Evolutionary conservation across 2,888 invertebrate genomes (phyloP).

Genomic region (Lacanobia wlatinum): DNA sequence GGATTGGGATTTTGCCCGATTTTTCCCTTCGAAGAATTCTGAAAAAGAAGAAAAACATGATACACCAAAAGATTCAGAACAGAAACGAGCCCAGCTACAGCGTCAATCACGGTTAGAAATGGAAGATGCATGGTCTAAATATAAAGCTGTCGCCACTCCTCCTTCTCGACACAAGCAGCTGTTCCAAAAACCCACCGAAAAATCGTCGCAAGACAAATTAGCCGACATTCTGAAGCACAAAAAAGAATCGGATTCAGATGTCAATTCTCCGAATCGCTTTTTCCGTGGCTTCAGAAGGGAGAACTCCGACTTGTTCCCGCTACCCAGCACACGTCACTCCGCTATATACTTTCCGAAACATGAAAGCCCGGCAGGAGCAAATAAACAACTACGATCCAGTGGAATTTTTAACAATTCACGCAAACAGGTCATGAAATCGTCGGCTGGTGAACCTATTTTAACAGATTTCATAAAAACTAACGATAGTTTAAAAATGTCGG

Average conservation of each 20-base stretch:
- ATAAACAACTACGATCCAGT: conserved; percentile 91
- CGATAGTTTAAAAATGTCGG: conserved; percentile 87
- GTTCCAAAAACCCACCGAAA: conserved; percentile 81
- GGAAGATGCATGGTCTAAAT: conserved; percentile 87
- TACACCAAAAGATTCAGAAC: conserved; percentile 84
- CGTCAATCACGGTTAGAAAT: conserved; percentile 87
- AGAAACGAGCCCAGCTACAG: conserved; percentile 83
- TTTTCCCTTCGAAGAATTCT: conserved; percentile 92
- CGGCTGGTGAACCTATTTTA: conserved; percentile 92
- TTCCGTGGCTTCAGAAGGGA: conserved; percentile 95
- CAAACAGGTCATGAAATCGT: conserved; percentile 88
- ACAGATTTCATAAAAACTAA: conserved; percentile 93
- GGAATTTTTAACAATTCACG: conserved; percentile 93
- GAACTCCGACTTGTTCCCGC: conserved; percentile 95
- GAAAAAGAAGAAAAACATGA: conserved; percentile 82
- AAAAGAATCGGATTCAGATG: conserved; percentile 94
- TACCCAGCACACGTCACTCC: conserved; percentile 94
- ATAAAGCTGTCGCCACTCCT: conserved; percentile 85
- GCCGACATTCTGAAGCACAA: conserved; percentile 89
- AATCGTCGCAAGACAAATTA: conserved; percentile 85
- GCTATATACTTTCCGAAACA: conserved; percentile 92
- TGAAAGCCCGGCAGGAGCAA: conserved; percentile 86
- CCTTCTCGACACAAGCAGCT: conserved; percentile 84
- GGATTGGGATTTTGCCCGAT: conserved; percentile 97
- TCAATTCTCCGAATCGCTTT: conserved; percentile 93